Evolutionary conservation across 2,888 invertebrate genomes (phyloP), one percentile per base, ranked within the genome.

Genomic region (Nomada goodeniana): DNA sequence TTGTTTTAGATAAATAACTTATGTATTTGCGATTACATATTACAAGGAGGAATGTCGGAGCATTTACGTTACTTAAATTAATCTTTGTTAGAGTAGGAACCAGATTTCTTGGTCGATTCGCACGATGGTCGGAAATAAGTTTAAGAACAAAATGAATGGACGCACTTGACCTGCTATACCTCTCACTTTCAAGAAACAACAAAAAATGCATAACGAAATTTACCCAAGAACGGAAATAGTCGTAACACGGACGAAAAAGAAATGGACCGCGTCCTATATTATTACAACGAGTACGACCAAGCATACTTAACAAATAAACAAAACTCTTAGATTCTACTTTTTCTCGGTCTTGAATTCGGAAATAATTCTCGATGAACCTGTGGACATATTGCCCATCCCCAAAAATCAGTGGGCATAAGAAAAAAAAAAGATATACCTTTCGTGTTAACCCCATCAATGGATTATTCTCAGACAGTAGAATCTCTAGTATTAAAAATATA

Each of bases 1-100:
- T n/a, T 10, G 13, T 15, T 4, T 73, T 76, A 74, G 29, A 76
- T 80, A 83, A 80, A 83, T 80, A 80, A 67, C 20, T 80, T 76
- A 77, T 80, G 44, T 80, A 80, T 83, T 64, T 67, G 10, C 3
- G 55, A 70, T 76, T 80, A 83, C 70, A 83, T 65, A 44, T 60
- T 61, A 13, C 23, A 73, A 64, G 52, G 23, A 77, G 80, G 80
- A 83, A 83, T 80, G 80, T 80, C 26, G 53, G 59, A 80, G 73
- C 47, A 53, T 67, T 36, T 63, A 63, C 13, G 10, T 50, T 74
- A 71, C 70, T 75, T 73, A 76, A 55, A 67, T 55, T 83, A 76
- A 67, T 55, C 50, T 72, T 72, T 50, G 1, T 55, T 72, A 76
- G n/a, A 15, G 26, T 80, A 80, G 76, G 68, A 80, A 70, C 69